phyloP scores from a whole-genome alignment of 2,113 vertebrate species.

The Pelobates fuscus region DNA sequence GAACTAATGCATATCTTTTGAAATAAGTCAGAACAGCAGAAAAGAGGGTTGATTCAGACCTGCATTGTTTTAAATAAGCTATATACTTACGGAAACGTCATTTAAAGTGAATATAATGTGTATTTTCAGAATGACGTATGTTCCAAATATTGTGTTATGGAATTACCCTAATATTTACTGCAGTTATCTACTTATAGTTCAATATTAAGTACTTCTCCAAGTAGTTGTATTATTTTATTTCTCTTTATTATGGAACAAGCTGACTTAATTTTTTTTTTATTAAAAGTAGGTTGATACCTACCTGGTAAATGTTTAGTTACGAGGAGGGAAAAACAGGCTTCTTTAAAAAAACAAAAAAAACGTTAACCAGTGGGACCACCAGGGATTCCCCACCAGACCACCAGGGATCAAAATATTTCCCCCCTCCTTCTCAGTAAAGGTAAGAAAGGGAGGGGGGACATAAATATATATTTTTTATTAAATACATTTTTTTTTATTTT shows the following conservation, averaged over 20 bases:
- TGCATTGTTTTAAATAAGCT: background rate
- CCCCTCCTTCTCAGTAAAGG: no score
- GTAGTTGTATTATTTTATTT: slow-evolving; percentile 1
- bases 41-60: background rate
- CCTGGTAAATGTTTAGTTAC: slow-evolving; percentile 4
- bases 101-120: background rate
- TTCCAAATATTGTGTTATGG: slow-evolving; percentile 3
- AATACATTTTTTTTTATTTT: no score
- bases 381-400: no score
- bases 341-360: no score
- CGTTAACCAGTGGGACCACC: no score
- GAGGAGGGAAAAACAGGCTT: no score
- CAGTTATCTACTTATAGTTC: slow-evolving; percentile 3
- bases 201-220: slow-evolving; percentile 28
- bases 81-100: background rate
- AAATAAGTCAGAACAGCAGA: background rate
- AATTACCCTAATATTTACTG: slow-evolving; percentile 38
- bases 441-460: no score
- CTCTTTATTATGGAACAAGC: slow-evolving; percentile 31
- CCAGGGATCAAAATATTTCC: no score
- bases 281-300: slow-evolving; percentile 14
- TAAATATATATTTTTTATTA: no score
- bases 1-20: background rate
- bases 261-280: no score
- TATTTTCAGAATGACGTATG: slow-evolving; percentile 9